Base-by-base conservation (phyloP, 2,888 invertebrate genomes). In the Seira musarum region DNA sequence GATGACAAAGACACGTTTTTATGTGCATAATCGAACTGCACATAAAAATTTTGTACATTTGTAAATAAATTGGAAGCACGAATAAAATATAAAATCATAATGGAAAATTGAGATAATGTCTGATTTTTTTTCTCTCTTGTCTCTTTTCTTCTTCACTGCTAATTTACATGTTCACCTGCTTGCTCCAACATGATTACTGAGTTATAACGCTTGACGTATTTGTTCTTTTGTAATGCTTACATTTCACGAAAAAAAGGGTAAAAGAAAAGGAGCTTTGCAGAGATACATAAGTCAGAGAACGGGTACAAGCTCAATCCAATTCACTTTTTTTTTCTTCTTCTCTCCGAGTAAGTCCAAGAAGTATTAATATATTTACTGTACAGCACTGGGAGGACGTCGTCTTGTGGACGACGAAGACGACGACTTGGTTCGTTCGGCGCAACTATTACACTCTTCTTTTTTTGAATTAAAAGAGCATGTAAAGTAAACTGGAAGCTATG, bases 401-500 rank as follows among this genome's bases (percentile, higher is more conserved):
- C 3, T 5, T 2, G 30, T 5, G 30, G 30, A 30, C 30, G 8
- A 30, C 30, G 30, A 30, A 30, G 8, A 30, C n/a, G 30, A 30
- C 30, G 30, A 30, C 30, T 30, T 30, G 17, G n/a, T 53, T 53
- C 15, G n/a, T 13, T n/a, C 53, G 53, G 53, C 53, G 13, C 53
- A 53, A 17, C 30, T 30, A 30, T 30, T 53, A 53, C 53, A 53
- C 53, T 53, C 3, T 53, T 53, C 40, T 80, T 69, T 73, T 80
- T 64, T 80, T 74, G 74, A 80, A 80, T 80, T 80, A 80, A 80
- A 80, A 71, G 80, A 75, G 75, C 80, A 80, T 80, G 80, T 80
- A 80, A 80, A 80, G 80, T 80, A 80, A 80, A 80, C 80, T 80
- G 75, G 80, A 80, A 80, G 80, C 80, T 80, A 80, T 80, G 80